These are phyloP conservation scores for Leiothrix lutea DNA, from an alignment of 2,113 vertebrate species.

Conservation along the genomic window DNA sequence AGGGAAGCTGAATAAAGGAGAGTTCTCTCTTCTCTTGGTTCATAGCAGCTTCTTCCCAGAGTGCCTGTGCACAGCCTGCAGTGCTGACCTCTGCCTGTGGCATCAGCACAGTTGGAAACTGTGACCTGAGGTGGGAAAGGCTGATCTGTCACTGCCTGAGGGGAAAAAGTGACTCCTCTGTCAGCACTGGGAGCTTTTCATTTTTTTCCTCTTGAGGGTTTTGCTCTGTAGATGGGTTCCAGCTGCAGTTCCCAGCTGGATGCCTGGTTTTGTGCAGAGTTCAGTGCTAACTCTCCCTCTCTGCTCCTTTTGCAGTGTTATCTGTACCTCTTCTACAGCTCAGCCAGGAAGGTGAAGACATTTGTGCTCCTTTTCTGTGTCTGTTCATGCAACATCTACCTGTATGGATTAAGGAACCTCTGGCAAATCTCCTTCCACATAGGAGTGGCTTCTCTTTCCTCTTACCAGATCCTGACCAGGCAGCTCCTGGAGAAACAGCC, in stretches of 20 bases:
- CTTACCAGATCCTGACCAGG: slow-evolving; percentile 82
- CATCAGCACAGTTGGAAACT: neutral
- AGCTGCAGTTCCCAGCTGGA: neutral
- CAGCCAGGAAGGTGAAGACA: slow-evolving; percentile 80
- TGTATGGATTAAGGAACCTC: slow-evolving; percentile 84
- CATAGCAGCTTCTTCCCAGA: neutral
- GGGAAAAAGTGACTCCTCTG: neutral
- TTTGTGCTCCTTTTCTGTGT: slow-evolving; percentile 75
- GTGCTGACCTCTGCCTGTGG: neutral
- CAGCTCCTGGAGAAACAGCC: slow-evolving; percentile 81
- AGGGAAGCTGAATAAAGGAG: neutral
- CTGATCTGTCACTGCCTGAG: neutral
- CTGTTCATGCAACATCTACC: slow-evolving; percentile 84
- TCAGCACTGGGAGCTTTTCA: neutral
- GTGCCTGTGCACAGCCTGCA: neutral
- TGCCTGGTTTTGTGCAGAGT: fast-evolving
- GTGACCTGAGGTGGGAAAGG: neutral
- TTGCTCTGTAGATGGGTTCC: neutral
- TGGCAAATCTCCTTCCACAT: slow-evolving; percentile 93
- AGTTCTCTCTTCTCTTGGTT: neutral
- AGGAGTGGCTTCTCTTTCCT: slow-evolving; percentile 84
- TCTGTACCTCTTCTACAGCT: slow-evolving; percentile 90
- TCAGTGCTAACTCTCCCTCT: neutral
- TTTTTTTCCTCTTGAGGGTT: neutral
- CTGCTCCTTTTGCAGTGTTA: slow-evolving; percentile 81